Evolutionary conservation across 2,888 invertebrate species (phyloP).

Genomic region (Deilephila elpenor): DNA sequence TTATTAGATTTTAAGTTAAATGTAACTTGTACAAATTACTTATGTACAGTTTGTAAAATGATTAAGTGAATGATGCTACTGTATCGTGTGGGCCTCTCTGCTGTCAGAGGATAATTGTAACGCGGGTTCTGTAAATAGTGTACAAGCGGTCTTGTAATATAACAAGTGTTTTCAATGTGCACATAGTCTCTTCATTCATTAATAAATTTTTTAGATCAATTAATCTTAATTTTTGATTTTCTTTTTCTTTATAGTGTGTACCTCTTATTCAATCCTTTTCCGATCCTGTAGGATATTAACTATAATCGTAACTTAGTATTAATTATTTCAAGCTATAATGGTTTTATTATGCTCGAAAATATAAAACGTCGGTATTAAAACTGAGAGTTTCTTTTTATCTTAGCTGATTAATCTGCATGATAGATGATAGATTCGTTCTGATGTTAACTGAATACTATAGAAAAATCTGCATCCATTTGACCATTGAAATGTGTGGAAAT

Average conservation of each 20-base stretch:
- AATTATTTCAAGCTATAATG: no score
- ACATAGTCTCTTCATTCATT: constrained; percentile 85
- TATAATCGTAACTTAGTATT: background rate
- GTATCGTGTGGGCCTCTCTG: constrained; percentile 44
- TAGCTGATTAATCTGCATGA: no score
- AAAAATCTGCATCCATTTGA: no score
- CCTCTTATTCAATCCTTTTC: constrained; percentile 26
- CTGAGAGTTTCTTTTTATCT: no score
- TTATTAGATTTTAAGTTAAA: constrained; percentile 61
- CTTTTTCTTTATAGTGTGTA: constrained; percentile 41
- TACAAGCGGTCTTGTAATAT: constrained; percentile 79
- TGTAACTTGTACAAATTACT: constrained; percentile 81
- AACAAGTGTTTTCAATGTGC: constrained; percentile 84
- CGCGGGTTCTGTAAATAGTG: constrained; percentile 79
- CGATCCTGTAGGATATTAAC: background rate
- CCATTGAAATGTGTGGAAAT: no score
- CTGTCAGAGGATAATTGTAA: constrained; percentile 48
- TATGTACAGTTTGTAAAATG: constrained; percentile 77
- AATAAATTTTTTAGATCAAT: constrained; percentile 84
- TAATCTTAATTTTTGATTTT: constrained; percentile 63
- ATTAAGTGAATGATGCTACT: constrained; percentile 50
- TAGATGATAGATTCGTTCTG: no score
- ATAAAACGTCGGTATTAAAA: no score
- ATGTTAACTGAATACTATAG: no score
- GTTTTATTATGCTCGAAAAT: no score